These are phyloP conservation scores for Xyrauchen texanus DNA, from an alignment of 2,113 vertebrate species.

Conservation along the genomic window DNA sequence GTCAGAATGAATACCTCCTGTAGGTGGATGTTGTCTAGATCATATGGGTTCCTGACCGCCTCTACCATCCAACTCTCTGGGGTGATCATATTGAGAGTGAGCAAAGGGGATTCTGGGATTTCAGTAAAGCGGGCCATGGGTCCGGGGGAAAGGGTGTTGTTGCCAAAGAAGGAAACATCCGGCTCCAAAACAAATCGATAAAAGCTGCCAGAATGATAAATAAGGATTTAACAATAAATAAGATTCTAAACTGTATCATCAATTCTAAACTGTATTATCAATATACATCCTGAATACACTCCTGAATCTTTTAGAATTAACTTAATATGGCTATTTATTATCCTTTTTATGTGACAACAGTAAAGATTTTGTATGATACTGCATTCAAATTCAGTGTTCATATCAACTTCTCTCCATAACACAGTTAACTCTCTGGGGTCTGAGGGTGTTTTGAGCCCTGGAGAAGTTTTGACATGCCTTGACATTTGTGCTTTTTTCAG, in stretches of 20 bases:
- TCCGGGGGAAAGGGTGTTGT: slow-evolving; percentile 76
- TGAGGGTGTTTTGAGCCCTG: no score
- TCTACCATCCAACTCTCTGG: slow-evolving; percentile 96
- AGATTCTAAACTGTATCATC: not conserved
- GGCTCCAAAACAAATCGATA: slow-evolving; percentile 93
- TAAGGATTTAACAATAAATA: not conserved
- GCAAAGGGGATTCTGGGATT: slow-evolving; percentile 86
- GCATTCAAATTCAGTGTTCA: no score
- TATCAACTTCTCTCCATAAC: no score
- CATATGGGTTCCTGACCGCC: slow-evolving; percentile 85
- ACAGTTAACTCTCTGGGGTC: no score
- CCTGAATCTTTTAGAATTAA: no score
- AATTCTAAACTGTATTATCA: no score
- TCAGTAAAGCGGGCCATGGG: slow-evolving; percentile 88
- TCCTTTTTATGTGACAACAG: no score
- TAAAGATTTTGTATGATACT: no score
- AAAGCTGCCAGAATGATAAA: slow-evolving; percentile 76
- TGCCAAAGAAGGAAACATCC: slow-evolving; percentile 78
- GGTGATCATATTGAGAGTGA: slow-evolving; percentile 95
- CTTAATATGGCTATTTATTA: no score
- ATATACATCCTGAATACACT: no score
- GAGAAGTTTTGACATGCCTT: no score
- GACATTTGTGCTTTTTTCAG: no score
- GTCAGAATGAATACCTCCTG: slow-evolving; percentile 77
- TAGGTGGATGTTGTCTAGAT: slow-evolving; percentile 94